Percentiles rank a stretch among this genome's conserved stretches.
Evolutionary conservation across 2,888 invertebrate genomes (phyloP).

Genomic region (Volucella inanis): DNA sequence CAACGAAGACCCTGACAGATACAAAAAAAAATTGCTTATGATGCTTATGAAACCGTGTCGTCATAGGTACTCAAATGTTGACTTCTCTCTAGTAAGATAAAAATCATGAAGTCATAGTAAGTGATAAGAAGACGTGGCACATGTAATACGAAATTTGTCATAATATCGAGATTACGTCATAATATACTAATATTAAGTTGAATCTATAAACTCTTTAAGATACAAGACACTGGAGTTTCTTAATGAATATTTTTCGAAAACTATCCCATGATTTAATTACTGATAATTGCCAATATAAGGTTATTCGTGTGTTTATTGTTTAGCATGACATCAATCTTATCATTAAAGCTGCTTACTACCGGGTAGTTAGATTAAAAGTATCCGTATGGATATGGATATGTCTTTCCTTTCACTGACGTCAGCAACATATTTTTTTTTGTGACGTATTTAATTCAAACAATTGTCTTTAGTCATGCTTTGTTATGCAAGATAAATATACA

Average conservation of each 20-base stretch:
- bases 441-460: conserved; percentile 1
- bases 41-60: no score
- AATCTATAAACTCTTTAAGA: no score
- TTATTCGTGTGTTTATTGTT: no score
- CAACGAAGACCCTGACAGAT: neutral
- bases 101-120: neutral
- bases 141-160: conserved; percentile 5
- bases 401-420: neutral
- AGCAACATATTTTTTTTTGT: neutral
- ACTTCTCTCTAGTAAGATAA: neutral
- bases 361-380: neutral
- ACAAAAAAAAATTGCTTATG: neutral
- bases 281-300: neutral
- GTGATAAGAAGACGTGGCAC: conserved; percentile 21
- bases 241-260: neutral
- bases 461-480: neutral
- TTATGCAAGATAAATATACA: no score
- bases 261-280: no score
- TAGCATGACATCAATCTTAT: neutral
- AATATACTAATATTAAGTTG: neutral
- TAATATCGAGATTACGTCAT: neutral
- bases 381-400: no score
- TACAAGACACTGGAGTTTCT: neutral
- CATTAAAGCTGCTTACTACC: conserved; percentile 5
- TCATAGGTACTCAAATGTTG: no score